Evolutionary conservation across 23 tunicate genomes (phyloP).

Genomic region (Ascidia mentula): DNA sequence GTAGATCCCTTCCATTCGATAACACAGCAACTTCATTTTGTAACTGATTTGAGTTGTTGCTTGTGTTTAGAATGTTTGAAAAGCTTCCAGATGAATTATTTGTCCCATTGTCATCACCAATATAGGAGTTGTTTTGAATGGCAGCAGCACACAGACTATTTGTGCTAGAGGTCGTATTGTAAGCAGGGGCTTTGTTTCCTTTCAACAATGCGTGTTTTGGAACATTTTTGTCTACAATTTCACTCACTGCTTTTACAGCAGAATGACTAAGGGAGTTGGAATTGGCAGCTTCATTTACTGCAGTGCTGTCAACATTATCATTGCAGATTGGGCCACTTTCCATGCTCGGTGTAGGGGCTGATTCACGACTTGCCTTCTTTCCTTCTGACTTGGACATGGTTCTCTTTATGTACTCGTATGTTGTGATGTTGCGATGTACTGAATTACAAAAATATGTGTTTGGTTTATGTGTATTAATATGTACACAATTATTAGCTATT

Average conservation of each 20-base stretch:
- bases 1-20: background rate
- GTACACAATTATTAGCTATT: too few species aligned
- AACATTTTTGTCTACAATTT: background rate
- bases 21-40: background rate
- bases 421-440: slow-evolving; percentile 45
- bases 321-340: slow-evolving; percentile 31
- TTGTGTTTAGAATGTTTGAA: background rate
- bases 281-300: background rate
- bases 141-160: background rate
- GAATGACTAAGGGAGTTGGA: background rate
- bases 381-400: slow-evolving; percentile 8
- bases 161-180: background rate
- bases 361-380: background rate
- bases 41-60: slow-evolving; percentile 1
- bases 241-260: background rate
- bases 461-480: too few species aligned
- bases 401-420: slow-evolving; percentile 64
- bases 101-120: background rate
- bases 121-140: background rate
- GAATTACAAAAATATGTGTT: background rate
- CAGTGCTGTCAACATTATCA: background rate
- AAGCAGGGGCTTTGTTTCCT: background rate
- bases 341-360: background rate
- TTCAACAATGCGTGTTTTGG: slow-evolving; percentile 15
- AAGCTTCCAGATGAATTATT: background rate